Evolutionary conservation across 2,888 invertebrate species (phyloP), one percentile per base, ranked within the genome.

Genomic region (Margaritifera margaritifera): DNA sequence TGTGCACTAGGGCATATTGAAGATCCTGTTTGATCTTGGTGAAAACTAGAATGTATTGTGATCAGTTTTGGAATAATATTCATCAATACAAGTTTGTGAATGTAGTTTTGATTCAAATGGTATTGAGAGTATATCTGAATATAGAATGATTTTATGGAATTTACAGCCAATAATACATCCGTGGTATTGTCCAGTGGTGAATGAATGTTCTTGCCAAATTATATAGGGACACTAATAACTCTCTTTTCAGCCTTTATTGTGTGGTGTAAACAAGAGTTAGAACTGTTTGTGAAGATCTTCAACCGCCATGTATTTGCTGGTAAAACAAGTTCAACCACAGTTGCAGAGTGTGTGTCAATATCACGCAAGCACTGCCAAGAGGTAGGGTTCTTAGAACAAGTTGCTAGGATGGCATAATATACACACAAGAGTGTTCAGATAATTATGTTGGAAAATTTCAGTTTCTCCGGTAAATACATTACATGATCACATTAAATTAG

Each of bases 301-400:
- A 86, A 86, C 19, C 84, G 89, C 19, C 90, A 97, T 90, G 94
- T 97, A 62, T 95, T 98, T 87, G 94, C 95, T 80, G 95, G 96
- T 8, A 96, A 97, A 90, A 94, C 95, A 66, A 93, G 94, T 15
- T 90, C 97, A 82, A 94, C 95, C 75, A 93, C 94, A 1, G 93
- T 97, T 66, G 94, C 96, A 8, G 96, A 96, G 87, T 96, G 96
- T 90, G 94, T 97, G 50, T 93, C 94, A 73, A 93, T 94, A 84
- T 93, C 96, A 42, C 92, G 95, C 82, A 92, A 92, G 71, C 94
- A 95, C 84, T 95, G 95, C 83, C 92, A 92, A 84, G 91, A 93
- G 90, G 93, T 93, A 87, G 81, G 74, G 2, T 55, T 8, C 3
- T 24, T 54, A 8, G 25, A 61, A 55, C 6, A 19, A 31, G 58